Evolutionary conservation across 1,140 invertebrate genomes (phyloP), one percentile per base, ranked within the genome.

Genomic region (Colletes latitarsis): DNA sequence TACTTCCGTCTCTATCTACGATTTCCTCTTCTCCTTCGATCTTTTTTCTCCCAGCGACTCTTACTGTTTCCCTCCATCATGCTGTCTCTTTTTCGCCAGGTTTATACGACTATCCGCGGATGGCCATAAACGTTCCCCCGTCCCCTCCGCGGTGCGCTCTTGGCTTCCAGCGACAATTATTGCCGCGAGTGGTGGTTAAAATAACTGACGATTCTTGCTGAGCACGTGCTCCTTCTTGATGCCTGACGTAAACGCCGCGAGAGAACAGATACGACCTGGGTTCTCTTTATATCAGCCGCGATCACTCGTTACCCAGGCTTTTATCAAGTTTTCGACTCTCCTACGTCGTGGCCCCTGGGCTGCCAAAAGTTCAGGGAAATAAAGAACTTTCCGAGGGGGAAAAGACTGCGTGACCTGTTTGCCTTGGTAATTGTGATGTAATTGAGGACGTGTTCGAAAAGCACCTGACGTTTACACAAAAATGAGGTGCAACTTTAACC

Each of bases 101-200:
- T 30, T 78, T 85, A 85, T 77, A 83, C 74, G 78, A 68, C 19
- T 53, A 58, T 63, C 77, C 57, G 62, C 46, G 55, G 52, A 84
- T 63, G 82, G 66, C 64, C 72, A 68, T 64, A 74, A 66, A 83
- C 77, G 77, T 81, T 71, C 69, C 67, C 12, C 57, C 53, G 17
- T 52, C 60, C 60, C 53, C 75, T 19, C 46, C 19, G 12, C 21
- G 30, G 19, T 12, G 8, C 30, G 21, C 68, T 70, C 30, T 63
- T 76, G 69, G 76, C 64, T 81, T 70, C 60, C 63, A 62, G 57
- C 70, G 84, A 85, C 73, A 77, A 85, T 85, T 85, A 85, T 85
- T 82, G 57, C 64, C 55, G 53, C 66, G 17, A 64, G 30, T 30
- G 17, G 15, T 57, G 46, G 63, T 72, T 76, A 53, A 73, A 52